Evolutionary conservation across 2,888 invertebrate species (phyloP).

Genomic region (Leptothorax acervorum): DNA sequence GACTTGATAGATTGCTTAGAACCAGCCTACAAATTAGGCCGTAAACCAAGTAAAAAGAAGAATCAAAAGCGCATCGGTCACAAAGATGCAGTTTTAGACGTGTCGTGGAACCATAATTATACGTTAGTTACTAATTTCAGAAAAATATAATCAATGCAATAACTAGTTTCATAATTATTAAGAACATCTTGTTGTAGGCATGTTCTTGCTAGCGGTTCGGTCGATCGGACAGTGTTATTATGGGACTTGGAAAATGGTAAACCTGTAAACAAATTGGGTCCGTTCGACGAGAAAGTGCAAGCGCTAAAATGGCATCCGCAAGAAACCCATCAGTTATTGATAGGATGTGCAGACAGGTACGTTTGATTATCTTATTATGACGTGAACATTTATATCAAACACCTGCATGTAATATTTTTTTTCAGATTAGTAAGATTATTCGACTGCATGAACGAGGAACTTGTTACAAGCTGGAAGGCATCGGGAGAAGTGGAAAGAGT

Average conservation of each 20-base stretch:
- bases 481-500: slow-evolving; percentile 95
- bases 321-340: slow-evolving; percentile 93
- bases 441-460: slow-evolving; percentile 90
- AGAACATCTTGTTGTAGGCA: slow-evolving; percentile 87
- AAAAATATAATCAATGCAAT: background rate
- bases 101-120: slow-evolving; percentile 95
- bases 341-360: slow-evolving; percentile 93
- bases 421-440: slow-evolving; percentile 90
- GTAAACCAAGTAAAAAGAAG: slow-evolving; percentile 91
- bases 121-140: slow-evolving; percentile 85
- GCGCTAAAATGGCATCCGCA: slow-evolving; percentile 93
- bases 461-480: slow-evolving; percentile 90
- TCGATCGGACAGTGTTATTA: slow-evolving; percentile 93
- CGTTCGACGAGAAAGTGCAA: slow-evolving; percentile 94
- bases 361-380: slow-evolving; percentile 56
- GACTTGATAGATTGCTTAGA: slow-evolving; percentile 97
- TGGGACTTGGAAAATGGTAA: slow-evolving; percentile 96
- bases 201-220: slow-evolving; percentile 96
- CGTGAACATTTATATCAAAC: background rate
- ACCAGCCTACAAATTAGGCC: slow-evolving; percentile 93
- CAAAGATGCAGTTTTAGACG: slow-evolving; percentile 95
- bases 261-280: slow-evolving; percentile 91
- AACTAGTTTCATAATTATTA: background rate
- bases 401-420: slow-evolving; percentile 17
- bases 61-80: slow-evolving; percentile 91